Base-by-base conservation (phyloP, 1,140 invertebrate species). In the Elysia chlorotica region DNA sequence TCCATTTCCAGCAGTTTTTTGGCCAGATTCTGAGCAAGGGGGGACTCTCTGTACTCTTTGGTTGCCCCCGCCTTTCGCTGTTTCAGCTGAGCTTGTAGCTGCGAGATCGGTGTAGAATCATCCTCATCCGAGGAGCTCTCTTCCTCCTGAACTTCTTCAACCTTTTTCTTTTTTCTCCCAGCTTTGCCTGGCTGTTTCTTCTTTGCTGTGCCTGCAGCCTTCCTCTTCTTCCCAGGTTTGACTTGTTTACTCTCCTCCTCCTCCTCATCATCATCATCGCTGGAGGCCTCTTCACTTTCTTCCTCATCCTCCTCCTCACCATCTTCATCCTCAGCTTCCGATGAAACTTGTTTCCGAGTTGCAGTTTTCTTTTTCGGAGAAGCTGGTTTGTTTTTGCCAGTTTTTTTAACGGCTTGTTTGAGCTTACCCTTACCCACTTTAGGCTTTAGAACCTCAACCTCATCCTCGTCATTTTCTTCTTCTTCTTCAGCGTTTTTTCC, bases 401-500 rank as follows among this genome's bases (percentile, higher is more conserved):
- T 73, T 23, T 62, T 85, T 76, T 10, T 59, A 25, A 1, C 53
- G 48, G 54, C 41, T 3, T 25, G 70, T 71, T 62, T 71, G 36
- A 30, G 21, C 25, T 57, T 74, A 14, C 30, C 56, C 62, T 63
- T 33, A 37, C 41, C 63, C 53, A 30, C 62, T 56, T 54, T 59
- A 65, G 21, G 30, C 36, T 65, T 56, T 54, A 53, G n/a, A 14
- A 28, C 36, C 33, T 38, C 65, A 30, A 73, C 41, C 31, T 56
- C 67, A 53, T 63, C 71, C 28, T 71, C 21, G 33, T 31, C 56
- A 28, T 37, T 37, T 10, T 2, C 56, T 68, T 56, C 35, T 19
- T 73, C 38, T 38, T 74, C 37, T 35, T 91, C 90, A 0, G 89
- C 89, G n/a, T n/a, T n/a, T n/a, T n/a, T n/a, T n/a, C n/a, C n/a